A percentile compares a stretch with the other conserved stretches of the same genome.
Conservation (phyloP, 2,113 vertebrate species). For the Mellivora capensis region DNA sequence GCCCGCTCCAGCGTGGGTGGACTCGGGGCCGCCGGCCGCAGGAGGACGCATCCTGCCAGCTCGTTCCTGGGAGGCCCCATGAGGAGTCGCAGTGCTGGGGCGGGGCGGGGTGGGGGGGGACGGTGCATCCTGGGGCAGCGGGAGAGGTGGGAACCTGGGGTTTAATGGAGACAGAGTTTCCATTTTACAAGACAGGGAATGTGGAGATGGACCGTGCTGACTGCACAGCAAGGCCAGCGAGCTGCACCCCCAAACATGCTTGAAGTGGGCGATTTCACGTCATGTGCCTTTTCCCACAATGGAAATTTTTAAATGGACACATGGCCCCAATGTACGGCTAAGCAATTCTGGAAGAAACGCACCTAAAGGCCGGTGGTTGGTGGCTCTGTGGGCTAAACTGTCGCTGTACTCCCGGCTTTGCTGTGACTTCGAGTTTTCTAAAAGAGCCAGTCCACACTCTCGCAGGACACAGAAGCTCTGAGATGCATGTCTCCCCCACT, state of each 20-base stretch:
- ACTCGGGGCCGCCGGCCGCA: too few relatives aligned
- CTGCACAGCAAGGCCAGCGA: neutral
- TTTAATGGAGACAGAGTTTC: accelerated
- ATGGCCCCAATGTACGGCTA: too few relatives aligned
- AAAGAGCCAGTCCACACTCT: neutral
- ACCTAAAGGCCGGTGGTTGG: accelerated
- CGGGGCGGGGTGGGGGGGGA: accelerated
- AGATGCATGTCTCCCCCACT: neutral
- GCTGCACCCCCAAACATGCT: neutral
- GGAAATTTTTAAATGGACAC: too few relatives aligned
- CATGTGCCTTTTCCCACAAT: too few relatives aligned
- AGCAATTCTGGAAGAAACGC: neutral
- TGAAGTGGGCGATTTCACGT: neutral
- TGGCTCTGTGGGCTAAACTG: neutral
- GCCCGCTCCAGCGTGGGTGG: accelerated
- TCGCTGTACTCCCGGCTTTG: neutral
- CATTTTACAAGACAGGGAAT: neutral
- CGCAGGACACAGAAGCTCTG: neutral
- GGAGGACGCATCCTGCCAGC: neutral
- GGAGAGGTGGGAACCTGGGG: accelerated
- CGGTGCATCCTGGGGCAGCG: accelerated
- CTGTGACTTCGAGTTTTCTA: neutral
- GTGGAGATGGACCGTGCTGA: accelerated
- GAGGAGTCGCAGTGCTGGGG: neutral
- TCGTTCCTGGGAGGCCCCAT: accelerated